A percentile compares a stretch with the other conserved stretches of the same genome.
These are phyloP conservation scores for Danio rerio DNA, from an alignment of 2,113 vertebrate genomes.

Conservation along the genomic window GRCz12tu NC_133200.1:5769501-5770000, in stretches of 20 bases:
- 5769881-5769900: constrained; percentile 12
- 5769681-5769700: neutral
- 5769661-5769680: neutral
- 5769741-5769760: neutral
- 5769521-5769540: too few relatives aligned
- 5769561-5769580: too few relatives aligned
- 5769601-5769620: neutral
- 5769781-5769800: constrained; percentile 60
- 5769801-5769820: constrained; percentile 70
- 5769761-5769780: constrained; percentile 36
- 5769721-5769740: constrained; percentile 9
- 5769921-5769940: constrained; percentile 6
- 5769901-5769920: constrained; percentile 23
- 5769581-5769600: neutral
- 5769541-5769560: too few relatives aligned
- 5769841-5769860: constrained; percentile 55
- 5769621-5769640: neutral
- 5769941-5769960: neutral
- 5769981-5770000: neutral
- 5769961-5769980: neutral
- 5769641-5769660: neutral
- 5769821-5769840: constrained; percentile 65
- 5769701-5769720: neutral
- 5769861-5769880: constrained; percentile 11
- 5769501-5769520: too few relatives aligned